These are phyloP conservation scores for Bergia sp. DNA, from an alignment of 92 coral and sea anemone species.

Conservation along the genomic window DNA sequence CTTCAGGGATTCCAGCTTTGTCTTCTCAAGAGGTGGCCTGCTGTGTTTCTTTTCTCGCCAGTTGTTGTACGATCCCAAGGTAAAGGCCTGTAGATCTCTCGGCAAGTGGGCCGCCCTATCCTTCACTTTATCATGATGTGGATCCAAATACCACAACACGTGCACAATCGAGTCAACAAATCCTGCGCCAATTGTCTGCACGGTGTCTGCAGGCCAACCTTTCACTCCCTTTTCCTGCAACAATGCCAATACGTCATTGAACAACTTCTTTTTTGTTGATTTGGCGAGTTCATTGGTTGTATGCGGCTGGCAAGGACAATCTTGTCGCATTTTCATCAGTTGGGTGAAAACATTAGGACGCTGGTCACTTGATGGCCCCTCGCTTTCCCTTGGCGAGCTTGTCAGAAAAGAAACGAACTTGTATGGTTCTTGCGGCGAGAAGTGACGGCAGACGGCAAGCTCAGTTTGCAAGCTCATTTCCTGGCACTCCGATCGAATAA, in stretches of 20 bases:
- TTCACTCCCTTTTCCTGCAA: neutral
- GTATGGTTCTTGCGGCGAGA: neutral
- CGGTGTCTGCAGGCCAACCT: neutral
- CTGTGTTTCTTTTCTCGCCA: constrained; percentile 14
- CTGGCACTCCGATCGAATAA: neutral
- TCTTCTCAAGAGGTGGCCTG: neutral
- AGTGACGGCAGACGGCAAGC: neutral
- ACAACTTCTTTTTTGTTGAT: neutral
- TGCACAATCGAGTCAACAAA: neutral
- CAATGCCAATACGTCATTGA: neutral
- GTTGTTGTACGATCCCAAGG: neutral
- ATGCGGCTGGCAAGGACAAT: neutral
- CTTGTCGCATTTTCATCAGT: neutral
- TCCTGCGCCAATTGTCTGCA: constrained; percentile 14
- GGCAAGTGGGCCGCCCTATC: neutral
- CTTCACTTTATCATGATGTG: neutral
- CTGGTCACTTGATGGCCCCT: neutral
- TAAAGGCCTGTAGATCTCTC: neutral
- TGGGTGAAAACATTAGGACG: neutral
- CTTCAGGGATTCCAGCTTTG: constrained; percentile 6
- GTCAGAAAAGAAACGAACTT: neutral
- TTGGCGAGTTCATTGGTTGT: neutral
- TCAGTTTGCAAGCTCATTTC: neutral
- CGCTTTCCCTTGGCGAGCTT: neutral
- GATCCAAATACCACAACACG: constrained; percentile 13